Conservation (phyloP, 2,888 invertebrate species). For the Megamerina dolium region DNA sequence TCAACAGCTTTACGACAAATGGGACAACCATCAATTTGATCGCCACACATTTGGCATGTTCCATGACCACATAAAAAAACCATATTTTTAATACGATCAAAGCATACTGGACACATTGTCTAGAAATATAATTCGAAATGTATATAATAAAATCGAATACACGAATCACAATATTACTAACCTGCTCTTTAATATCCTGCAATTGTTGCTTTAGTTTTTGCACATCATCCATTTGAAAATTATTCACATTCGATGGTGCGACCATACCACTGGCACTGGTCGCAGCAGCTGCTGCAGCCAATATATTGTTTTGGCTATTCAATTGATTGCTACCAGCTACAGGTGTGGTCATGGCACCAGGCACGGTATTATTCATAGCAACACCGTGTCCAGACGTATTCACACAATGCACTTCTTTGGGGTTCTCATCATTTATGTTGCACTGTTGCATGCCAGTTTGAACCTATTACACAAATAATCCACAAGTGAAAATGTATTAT, state of each 20-base stretch:
- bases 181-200: slow-evolving; percentile 97
- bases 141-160: neutral
- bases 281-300: slow-evolving; percentile 26
- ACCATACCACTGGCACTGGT: slow-evolving; percentile 24
- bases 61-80: slow-evolving; percentile 97
- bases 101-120: slow-evolving; percentile 98
- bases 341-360: slow-evolving; percentile 30
- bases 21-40: slow-evolving; percentile 94
- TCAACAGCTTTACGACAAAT: slow-evolving; percentile 96
- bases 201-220: slow-evolving; percentile 89
- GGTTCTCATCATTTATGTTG: slow-evolving; percentile 30
- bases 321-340: slow-evolving; percentile 37
- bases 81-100: slow-evolving; percentile 97
- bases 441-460: too few species aligned
- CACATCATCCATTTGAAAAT: slow-evolving; percentile 71
- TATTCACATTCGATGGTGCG: slow-evolving; percentile 55
- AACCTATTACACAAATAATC: slow-evolving; percentile 8
- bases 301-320: slow-evolving; percentile 40
- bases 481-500: neutral
- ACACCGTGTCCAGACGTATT: slow-evolving; percentile 46
- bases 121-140: slow-evolving; percentile 39
- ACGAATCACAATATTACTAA: slow-evolving; percentile 41
- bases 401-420: slow-evolving; percentile 35
- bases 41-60: slow-evolving; percentile 97
- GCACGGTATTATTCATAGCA: slow-evolving; percentile 46